Conservation (phyloP, 2,797 vertebrate genomes). For the Heterohyrax brucei region DNA sequence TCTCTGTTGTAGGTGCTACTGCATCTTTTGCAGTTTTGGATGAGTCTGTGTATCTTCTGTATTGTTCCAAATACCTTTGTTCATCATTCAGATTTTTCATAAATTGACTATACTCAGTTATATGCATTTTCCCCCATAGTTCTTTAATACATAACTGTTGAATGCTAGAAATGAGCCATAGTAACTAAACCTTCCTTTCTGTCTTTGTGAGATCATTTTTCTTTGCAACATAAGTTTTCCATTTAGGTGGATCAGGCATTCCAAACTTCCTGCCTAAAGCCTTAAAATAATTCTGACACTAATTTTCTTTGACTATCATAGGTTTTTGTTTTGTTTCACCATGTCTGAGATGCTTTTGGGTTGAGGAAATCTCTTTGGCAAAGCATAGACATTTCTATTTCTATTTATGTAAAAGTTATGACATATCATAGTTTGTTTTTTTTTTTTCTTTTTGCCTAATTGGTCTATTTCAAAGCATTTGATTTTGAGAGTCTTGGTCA, state of each 20-base stretch:
- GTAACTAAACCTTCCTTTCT: accelerated
- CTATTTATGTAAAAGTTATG: neutral
- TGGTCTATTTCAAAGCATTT: neutral
- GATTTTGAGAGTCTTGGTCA: neutral
- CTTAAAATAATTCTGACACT: neutral
- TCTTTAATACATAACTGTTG: neutral
- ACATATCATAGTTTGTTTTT: neutral
- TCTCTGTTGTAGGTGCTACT: neutral
- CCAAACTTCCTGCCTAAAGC: too few relatives aligned
- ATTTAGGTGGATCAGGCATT: neutral
- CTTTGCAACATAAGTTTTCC: neutral
- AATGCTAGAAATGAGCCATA: accelerated
- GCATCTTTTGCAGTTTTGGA: neutral
- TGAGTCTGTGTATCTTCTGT: neutral
- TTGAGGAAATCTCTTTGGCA: neutral
- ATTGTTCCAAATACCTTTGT: neutral
- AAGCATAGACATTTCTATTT: neutral
- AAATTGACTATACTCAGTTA: too few relatives aligned
- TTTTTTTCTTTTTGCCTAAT: neutral
- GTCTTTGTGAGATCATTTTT: neutral
- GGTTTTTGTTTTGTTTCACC: neutral
- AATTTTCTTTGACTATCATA: neutral
- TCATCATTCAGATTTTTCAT: neutral
- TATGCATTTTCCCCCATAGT: too few relatives aligned
- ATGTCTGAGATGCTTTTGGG: neutral